Evolutionary conservation across 2,797 vertebrate genomes (phyloP).

Genomic region (Pelobates cultripes): DNA sequence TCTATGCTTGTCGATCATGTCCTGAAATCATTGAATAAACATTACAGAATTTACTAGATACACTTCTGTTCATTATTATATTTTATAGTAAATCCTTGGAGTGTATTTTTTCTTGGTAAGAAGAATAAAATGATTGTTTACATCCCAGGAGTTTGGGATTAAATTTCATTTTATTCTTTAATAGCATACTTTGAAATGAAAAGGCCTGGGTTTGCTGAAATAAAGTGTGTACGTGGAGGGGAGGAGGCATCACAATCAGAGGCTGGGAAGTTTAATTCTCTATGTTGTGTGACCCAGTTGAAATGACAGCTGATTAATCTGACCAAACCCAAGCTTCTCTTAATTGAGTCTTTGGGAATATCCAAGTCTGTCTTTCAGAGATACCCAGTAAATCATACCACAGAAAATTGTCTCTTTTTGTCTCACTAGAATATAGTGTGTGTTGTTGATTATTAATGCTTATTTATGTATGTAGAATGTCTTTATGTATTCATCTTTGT

Average conservation of each 20-base stretch:
- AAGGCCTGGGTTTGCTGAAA: not conserved
- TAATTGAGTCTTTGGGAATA: constrained; percentile 51
- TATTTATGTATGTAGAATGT: not conserved
- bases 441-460: not conserved
- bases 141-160: not conserved
- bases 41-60: not conserved
- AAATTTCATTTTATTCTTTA: constrained; percentile 16
- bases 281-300: constrained; percentile 45
- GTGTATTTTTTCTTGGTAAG: not conserved
- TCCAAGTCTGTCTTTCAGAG: constrained; percentile 37
- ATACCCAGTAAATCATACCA: constrained; percentile 34
- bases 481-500: not conserved
- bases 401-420: not conserved
- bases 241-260: not conserved
- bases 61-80: not conserved
- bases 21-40: too few relatives aligned
- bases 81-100: not conserved
- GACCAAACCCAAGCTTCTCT: constrained; percentile 33
- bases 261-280: constrained; percentile 9
- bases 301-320: constrained; percentile 53
- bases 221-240: not conserved
- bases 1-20: too few relatives aligned
- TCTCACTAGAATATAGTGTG: too few relatives aligned
- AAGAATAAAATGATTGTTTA: not conserved
- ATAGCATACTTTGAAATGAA: not conserved